phyloP scores from a whole-genome alignment of 1,140 invertebrate species.

The Drosophila tristis region DNA sequence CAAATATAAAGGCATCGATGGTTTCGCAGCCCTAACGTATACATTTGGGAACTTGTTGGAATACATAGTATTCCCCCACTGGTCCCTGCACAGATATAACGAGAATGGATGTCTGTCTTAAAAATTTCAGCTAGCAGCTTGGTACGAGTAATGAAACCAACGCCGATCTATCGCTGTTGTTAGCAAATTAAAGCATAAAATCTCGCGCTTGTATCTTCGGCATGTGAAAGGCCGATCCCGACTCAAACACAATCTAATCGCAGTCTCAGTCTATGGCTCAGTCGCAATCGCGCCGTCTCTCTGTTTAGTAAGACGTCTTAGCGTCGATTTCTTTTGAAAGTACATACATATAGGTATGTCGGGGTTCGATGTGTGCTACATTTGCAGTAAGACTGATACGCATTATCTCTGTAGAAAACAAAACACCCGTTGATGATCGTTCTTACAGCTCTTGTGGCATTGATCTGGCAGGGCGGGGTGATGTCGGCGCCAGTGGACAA shows the following conservation, averaged over 20 bases:
- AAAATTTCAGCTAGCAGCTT: too few species aligned
- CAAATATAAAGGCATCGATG: too few species aligned
- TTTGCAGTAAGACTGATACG: slow-evolving; percentile 23
- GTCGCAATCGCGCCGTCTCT: slow-evolving; percentile 37
- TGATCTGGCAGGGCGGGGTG: slow-evolving; percentile 10
- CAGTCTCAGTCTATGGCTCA: background rate
- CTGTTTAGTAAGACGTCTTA: slow-evolving; percentile 2
- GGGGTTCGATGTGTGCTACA: background rate
- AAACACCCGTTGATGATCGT: background rate
- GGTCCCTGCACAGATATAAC: too few species aligned
- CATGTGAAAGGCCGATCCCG: slow-evolving; percentile 35
- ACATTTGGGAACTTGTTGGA: too few species aligned
- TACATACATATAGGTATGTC: background rate
- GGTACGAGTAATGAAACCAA: too few species aligned
- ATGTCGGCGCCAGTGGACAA: slow-evolving; percentile 36
- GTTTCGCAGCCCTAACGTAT: too few species aligned
- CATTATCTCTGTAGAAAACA: background rate
- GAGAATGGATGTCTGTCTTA: too few species aligned
- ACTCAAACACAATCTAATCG: background rate
- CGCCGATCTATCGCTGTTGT: too few species aligned
- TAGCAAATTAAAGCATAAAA: too few species aligned
- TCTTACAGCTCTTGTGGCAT: slow-evolving; percentile 31
- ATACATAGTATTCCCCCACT: too few species aligned
- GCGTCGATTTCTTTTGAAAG: background rate
- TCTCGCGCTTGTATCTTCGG: slow-evolving; percentile 4